These are phyloP conservation scores for Dreissena polymorpha DNA, from an alignment of 1,140 invertebrate genomes.

Conservation along the genomic window DNA sequence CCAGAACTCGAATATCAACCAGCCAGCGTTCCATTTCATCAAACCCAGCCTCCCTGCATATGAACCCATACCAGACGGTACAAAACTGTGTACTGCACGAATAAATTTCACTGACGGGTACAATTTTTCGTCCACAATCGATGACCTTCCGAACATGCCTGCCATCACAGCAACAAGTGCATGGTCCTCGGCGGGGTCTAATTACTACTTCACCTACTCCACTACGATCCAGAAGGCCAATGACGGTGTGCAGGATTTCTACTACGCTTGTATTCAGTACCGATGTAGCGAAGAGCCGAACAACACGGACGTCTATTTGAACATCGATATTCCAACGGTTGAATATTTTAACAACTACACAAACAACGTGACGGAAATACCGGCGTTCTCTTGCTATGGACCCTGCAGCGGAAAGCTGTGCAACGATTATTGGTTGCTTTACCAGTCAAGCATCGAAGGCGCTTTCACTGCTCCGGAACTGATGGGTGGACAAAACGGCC, in stretches of 20 bases:
- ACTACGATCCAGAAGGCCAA: no score
- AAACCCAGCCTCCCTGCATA: constrained; percentile 3
- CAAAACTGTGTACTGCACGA: constrained; percentile 29
- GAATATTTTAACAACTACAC: not conserved
- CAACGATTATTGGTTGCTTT: no score
- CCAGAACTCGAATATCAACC: not conserved
- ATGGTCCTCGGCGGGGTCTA: not conserved
- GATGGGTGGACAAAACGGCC: no score
- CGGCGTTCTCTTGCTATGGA: not conserved
- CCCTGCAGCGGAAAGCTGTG: no score
- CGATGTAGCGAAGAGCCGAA: no score
- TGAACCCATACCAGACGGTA: not conserved
- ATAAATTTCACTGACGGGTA: not conserved
- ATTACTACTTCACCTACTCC: no score
- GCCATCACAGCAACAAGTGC: constrained; percentile 9
- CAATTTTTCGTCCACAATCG: not conserved
- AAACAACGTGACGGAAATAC: not conserved
- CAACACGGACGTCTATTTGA: no score
- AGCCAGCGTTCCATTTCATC: constrained; percentile 23
- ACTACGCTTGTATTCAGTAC: no score
- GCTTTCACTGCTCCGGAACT: no score
- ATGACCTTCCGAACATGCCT: not conserved
- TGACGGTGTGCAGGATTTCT: no score
- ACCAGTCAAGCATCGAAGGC: no score
- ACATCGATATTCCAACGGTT: not conserved